phyloP scores from a whole-genome alignment of 2,797 vertebrate genomes.

The Numenius phaeopus region DNA sequence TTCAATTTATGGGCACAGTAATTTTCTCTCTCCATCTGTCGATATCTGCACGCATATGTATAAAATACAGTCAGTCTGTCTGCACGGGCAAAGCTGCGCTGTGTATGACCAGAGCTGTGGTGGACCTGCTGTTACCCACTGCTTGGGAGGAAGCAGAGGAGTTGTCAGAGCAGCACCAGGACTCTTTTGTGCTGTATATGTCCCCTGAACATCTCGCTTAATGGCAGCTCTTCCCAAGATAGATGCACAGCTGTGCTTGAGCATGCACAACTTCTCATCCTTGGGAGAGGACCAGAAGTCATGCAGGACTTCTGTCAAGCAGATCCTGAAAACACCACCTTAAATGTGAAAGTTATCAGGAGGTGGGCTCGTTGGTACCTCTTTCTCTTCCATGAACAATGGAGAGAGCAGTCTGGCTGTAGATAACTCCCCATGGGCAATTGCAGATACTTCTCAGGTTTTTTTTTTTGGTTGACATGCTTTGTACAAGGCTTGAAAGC shows the following conservation, averaged over 20 bases:
- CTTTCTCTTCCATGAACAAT: background rate
- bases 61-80: background rate
- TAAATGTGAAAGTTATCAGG: background rate
- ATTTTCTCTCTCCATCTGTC: slow-evolving; percentile 62
- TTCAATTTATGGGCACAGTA: slow-evolving; percentile 56
- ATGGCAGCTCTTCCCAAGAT: background rate
- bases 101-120: background rate
- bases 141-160: background rate
- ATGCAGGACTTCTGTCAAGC: background rate
- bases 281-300: background rate
- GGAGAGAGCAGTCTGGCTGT: background rate
- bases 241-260: rapidly evolving
- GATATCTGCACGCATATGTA: background rate
- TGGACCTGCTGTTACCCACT: background rate
- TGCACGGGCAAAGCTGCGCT: rapidly evolving
- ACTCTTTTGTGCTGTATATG: background rate
- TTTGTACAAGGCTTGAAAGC: background rate
- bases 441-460: background rate
- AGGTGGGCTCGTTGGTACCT: background rate
- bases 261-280: rapidly evolving
- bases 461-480: background rate
- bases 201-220: background rate
- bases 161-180: background rate
- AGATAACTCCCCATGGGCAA: background rate
- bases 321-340: background rate